phyloP scores from a whole-genome alignment of 2,113 vertebrate genomes.

The Cettia cetti region DNA sequence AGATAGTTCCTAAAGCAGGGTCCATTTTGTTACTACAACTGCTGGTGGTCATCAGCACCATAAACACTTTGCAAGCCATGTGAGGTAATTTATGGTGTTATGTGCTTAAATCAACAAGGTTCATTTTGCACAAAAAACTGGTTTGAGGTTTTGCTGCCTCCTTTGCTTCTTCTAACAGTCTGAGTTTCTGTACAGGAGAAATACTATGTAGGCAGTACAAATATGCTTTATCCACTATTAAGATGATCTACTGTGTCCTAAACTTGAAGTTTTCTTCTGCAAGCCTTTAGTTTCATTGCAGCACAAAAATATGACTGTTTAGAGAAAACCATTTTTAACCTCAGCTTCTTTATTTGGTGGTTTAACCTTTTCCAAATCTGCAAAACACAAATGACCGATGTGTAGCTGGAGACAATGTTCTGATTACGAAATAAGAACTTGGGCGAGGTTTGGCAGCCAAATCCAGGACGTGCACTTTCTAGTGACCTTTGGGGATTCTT shows the following conservation, averaged over 20 bases:
- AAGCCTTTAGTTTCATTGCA: neutral
- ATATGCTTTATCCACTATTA: neutral
- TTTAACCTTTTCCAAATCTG: slow-evolving; percentile 35
- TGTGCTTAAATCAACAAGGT: neutral
- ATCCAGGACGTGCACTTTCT: neutral
- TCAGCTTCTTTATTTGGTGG: neutral
- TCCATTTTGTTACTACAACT: neutral
- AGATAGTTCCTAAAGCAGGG: neutral
- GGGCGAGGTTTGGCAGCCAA: neutral
- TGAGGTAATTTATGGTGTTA: neutral
- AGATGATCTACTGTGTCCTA: slow-evolving; percentile 2
- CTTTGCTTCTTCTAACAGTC: neutral
- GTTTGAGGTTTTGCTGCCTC: neutral
- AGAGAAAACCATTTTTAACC: slow-evolving; percentile 28
- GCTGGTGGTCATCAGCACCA: neutral
- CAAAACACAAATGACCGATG: neutral
- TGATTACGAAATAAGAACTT: slow-evolving; percentile 36
- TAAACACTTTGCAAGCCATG: neutral
- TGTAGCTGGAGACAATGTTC: neutral
- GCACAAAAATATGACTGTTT: slow-evolving; percentile 25
- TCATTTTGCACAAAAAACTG: neutral
- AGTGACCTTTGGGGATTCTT: neutral
- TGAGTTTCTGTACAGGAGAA: neutral
- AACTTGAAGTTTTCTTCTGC: neutral
- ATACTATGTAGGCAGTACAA: neutral